Evolutionary conservation across 1,140 invertebrate genomes (phyloP).

Genomic region (Drosophila truncata): DNA sequence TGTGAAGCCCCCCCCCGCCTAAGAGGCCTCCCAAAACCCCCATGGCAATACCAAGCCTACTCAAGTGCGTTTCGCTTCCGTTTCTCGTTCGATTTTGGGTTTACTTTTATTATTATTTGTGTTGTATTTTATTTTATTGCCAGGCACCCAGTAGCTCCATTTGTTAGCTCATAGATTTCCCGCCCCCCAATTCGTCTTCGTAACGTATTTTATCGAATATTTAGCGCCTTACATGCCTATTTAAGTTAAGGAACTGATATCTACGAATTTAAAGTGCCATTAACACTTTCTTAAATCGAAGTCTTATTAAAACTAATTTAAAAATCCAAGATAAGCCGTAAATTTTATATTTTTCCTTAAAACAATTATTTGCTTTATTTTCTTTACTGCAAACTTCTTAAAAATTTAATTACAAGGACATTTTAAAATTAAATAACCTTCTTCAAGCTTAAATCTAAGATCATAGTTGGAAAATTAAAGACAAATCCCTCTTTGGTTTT

Average conservation of each 20-base stretch:
- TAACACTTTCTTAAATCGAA: neutral
- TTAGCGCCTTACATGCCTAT: neutral
- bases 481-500: too few species aligned
- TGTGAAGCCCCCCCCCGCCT: slow-evolving; percentile 2
- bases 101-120: neutral
- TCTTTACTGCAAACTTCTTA: too few species aligned
- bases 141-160: slow-evolving; percentile 20
- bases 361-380: too few species aligned
- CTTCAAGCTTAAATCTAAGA: too few species aligned
- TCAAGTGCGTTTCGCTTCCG: slow-evolving; percentile 44
- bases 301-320: neutral
- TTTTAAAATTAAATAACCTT: too few species aligned
- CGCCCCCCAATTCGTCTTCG: slow-evolving; percentile 1
- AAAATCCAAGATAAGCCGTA: neutral
- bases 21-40: slow-evolving; percentile 12
- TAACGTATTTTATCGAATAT: neutral
- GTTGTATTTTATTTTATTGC: slow-evolving; percentile 13
- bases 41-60: neutral
- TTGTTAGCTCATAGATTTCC: slow-evolving; percentile 10
- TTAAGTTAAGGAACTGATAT: slow-evolving; percentile 1
- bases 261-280: slow-evolving; percentile 4
- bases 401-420: too few species aligned
- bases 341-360: neutral
- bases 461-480: too few species aligned
- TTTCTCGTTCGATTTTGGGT: slow-evolving; percentile 23